These are phyloP conservation scores for Prosapia bicincta DNA, from an alignment of 2,888 invertebrate species.

Conservation along the genomic window DNA sequence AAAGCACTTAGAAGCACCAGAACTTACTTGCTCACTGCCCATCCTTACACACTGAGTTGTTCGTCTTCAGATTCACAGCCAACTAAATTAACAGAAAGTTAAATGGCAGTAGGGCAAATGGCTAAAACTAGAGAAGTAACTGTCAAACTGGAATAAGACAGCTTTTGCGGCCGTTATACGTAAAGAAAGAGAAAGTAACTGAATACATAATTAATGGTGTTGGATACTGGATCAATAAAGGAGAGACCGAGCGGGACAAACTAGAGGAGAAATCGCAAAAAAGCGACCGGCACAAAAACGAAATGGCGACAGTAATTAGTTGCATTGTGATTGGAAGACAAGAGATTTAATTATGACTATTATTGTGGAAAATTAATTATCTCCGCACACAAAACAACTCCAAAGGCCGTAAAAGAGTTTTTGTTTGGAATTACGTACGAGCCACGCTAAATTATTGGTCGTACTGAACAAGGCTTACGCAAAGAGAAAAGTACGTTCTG, in stretches of 20 bases:
- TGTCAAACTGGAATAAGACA: neutral
- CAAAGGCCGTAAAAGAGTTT: too few relatives aligned
- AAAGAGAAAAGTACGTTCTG: too few relatives aligned
- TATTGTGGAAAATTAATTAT: neutral
- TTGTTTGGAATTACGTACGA: too few relatives aligned
- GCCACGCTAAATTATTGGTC: too few relatives aligned
- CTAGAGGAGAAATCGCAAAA: neutral
- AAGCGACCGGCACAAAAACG: neutral
- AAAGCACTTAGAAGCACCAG: neutral
- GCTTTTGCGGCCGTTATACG: neutral
- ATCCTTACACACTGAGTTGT: neutral
- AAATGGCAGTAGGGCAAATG: neutral
- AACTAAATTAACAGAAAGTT: neutral
- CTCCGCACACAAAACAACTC: too few relatives aligned
- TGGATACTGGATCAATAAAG: neutral
- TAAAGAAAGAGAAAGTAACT: neutral
- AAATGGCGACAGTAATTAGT: neutral
- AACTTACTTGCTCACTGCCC: neutral
- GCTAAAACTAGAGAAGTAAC: neutral
- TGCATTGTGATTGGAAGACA: neutral
- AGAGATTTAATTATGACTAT: neutral
- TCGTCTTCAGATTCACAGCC: neutral
- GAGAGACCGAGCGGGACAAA: neutral
- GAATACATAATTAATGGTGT: neutral
- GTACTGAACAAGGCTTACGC: too few relatives aligned